Base-by-base conservation (phyloP, 2,888 invertebrate genomes). In the Pocota personata region DNA sequence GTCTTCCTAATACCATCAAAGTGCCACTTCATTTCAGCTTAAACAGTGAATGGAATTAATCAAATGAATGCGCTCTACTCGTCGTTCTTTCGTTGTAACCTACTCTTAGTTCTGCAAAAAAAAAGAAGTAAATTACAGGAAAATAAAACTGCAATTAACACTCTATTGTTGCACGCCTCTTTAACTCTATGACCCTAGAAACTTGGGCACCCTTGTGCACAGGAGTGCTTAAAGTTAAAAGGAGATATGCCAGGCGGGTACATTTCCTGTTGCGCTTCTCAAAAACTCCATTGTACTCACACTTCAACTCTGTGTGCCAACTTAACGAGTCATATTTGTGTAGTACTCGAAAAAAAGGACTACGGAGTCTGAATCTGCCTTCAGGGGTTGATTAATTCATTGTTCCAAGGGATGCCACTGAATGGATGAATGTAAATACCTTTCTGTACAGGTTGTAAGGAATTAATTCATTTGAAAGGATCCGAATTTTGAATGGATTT, bases 131-230 rank as follows among this genome's bases (percentile, higher is more conserved):
- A n/a, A 4, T 40, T 40, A 12, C 16, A 40, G 52, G 8, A 35
- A 67, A 67, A 50, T 69, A 60, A 79, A 79, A 75, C 62, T 84
- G 57, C 79, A 84, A 84, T 84, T 84, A 84, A 84, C 79, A 79
- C 79, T 69, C 75, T 67, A 75, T 84, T 84, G 83, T 84, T 79
- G 83, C 64, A 64, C 24, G 73, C 37, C 67, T 79, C 73, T 75
- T 79, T 43, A 75, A 43, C 67, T 79, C 40, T 43, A 84, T 73
- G 79, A 40, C 69, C 79, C 83, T 84, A 19, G 57, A 75, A 75
- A 84, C 24, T 75, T 75, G 73, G 64, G 50, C 58, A 72, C 82
- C 4, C 24, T 72, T 71, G 40, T 79, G 64, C 48, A 37, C 10
- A n/a, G 58, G 50, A 67, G 73, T 77, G 64, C 52, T 75, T 75